A percentile compares a stretch with the other conserved stretches of the same genome.
These are phyloP conservation scores for Idaea aversata DNA, from an alignment of 2,888 invertebrate genomes.

Conservation along the genomic window DNA sequence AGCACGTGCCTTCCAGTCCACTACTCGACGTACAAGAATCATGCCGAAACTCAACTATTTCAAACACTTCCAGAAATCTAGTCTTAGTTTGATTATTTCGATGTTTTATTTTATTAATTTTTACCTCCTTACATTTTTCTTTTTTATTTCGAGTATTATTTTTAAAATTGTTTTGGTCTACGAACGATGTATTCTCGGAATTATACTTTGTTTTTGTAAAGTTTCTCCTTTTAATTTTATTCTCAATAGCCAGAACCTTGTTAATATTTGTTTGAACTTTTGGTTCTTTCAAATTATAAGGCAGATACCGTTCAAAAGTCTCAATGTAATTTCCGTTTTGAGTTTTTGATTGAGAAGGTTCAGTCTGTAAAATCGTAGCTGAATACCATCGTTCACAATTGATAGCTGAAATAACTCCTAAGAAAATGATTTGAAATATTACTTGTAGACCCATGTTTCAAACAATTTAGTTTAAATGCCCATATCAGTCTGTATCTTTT, in stretches of 20 bases:
- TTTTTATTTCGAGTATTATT: slow-evolving; percentile 19
- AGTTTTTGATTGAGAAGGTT: slow-evolving; percentile 17
- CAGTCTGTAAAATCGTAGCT: slow-evolving; percentile 37
- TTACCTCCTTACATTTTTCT: neutral
- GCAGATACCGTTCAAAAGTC: slow-evolving; percentile 6
- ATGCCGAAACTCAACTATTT: slow-evolving; percentile 86
- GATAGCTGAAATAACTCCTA: slow-evolving; percentile 23
- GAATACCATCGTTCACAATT: slow-evolving; percentile 53
- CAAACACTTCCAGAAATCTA: slow-evolving; percentile 84
- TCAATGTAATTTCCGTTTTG: slow-evolving; percentile 31
- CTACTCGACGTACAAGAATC: slow-evolving; percentile 78
- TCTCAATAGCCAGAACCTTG: neutral
- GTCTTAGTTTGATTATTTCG: slow-evolving; percentile 28
- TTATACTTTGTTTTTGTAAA: neutral
- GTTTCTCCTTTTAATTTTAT: neutral
- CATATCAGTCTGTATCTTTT: neutral
- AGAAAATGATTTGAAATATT: neutral
- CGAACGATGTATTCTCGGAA: neutral
- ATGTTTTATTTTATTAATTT: neutral
- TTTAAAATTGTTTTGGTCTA: slow-evolving; percentile 37
- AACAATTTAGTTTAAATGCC: slow-evolving; percentile 19
- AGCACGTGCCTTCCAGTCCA: slow-evolving; percentile 85
- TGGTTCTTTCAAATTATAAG: neutral
- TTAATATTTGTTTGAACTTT: slow-evolving; percentile 28
- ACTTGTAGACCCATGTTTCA: neutral